These are phyloP conservation scores for Chloroceryle inda DNA, from an alignment of 2,797 vertebrate species.

Conservation along the genomic window DNA sequence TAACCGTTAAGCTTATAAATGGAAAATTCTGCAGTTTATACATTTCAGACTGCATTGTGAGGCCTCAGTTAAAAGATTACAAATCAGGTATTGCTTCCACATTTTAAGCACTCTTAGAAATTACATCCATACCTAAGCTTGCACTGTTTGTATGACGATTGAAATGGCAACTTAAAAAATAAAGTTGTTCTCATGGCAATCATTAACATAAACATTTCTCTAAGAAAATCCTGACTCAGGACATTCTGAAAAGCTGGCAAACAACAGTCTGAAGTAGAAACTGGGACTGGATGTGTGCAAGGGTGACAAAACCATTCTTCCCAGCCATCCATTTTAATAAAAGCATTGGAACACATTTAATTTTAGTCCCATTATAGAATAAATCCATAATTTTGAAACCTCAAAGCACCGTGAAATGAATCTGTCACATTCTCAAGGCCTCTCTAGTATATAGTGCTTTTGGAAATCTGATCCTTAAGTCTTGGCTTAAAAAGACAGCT, in stretches of 20 bases:
- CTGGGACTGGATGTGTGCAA: not conserved
- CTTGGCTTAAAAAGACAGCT: not conserved
- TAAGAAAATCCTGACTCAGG: not conserved
- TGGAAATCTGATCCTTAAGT: not conserved
- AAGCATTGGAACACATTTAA: not conserved
- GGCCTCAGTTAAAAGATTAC: not conserved
- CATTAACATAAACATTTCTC: not conserved
- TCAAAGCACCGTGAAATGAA: not conserved
- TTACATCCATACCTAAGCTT: not conserved
- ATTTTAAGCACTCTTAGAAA: not conserved
- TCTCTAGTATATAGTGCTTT: not conserved
- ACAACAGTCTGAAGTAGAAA: not conserved
- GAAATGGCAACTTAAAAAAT: not conserved
- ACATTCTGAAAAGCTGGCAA: not conserved
- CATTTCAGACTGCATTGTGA: not conserved
- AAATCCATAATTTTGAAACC: slow-evolving; percentile 23
- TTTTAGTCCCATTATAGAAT: not conserved
- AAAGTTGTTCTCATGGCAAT: not conserved
- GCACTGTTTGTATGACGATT: not conserved
- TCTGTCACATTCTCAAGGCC: slow-evolving; percentile 10
- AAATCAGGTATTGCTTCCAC: not conserved
- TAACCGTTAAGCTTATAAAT: not conserved
- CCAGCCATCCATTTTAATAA: not conserved
- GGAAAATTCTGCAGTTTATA: not conserved
- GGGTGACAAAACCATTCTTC: not conserved